Conservation (phyloP, 2,888 invertebrate species). For the Leucophora obtusa region DNA sequence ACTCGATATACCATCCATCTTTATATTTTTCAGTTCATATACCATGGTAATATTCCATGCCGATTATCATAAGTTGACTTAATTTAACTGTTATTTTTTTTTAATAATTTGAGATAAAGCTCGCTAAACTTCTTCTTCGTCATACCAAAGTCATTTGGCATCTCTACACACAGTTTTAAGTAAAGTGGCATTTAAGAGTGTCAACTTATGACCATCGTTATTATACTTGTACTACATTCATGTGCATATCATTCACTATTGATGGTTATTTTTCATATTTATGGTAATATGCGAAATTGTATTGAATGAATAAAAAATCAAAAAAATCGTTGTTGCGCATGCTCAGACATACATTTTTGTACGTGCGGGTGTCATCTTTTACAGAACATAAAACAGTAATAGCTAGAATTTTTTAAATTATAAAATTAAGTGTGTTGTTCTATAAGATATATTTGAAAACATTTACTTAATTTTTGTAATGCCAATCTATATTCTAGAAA, state of each 20-base stretch:
- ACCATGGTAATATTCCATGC: not conserved
- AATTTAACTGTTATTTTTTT: too few species aligned
- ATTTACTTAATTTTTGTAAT: too few species aligned
- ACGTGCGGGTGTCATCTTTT: constrained; percentile 41
- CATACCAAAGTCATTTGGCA: too few species aligned
- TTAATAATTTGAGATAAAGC: too few species aligned
- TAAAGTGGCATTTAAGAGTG: too few species aligned
- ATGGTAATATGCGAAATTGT: not conserved
- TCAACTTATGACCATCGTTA: not conserved
- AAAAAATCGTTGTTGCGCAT: constrained; percentile 40
- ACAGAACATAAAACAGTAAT: constrained; percentile 1
- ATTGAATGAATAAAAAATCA: not conserved
- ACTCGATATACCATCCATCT: constrained; percentile 11
- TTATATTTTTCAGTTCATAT: constrained; percentile 26
- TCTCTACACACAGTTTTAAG: too few species aligned
- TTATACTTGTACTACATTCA: not conserved
- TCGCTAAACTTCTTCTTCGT: too few species aligned
- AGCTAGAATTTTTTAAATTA: not conserved
- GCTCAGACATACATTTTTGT: constrained; percentile 35
- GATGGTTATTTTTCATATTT: constrained; percentile 8
- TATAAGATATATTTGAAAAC: too few species aligned
- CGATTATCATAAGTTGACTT: too few species aligned
- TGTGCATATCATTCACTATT: constrained; percentile 8
- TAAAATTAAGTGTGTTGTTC: too few species aligned
- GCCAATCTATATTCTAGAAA: too few species aligned